Evolutionary conservation across 2,888 invertebrate species (phyloP).

Genomic region (Agrotis puta): DNA sequence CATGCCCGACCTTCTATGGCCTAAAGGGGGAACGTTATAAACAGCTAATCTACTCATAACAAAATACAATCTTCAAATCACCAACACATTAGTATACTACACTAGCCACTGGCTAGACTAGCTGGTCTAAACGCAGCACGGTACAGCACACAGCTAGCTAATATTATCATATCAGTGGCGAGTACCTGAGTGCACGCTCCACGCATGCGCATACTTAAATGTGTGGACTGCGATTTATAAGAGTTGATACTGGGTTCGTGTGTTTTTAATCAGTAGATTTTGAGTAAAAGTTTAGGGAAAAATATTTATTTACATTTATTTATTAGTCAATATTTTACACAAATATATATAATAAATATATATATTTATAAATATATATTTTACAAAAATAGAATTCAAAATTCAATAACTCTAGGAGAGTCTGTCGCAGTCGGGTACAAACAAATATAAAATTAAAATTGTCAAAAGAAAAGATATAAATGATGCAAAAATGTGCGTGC

Average conservation of each 20-base stretch:
- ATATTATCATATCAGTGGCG: constrained; percentile 85
- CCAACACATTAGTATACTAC: neutral
- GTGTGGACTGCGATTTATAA: constrained; percentile 69
- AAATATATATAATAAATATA: too few relatives aligned
- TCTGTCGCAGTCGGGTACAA: too few relatives aligned
- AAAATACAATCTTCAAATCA: neutral
- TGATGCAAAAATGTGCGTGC: too few relatives aligned
- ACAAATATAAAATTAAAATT: too few relatives aligned
- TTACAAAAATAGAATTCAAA: too few relatives aligned
- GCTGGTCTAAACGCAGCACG: constrained; percentile 64
- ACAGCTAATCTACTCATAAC: neutral
- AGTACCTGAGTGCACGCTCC: constrained; percentile 81
- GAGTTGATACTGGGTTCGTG: constrained; percentile 77
- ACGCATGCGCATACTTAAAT: constrained; percentile 85
- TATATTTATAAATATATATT: too few relatives aligned
- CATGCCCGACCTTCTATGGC: too few relatives aligned
- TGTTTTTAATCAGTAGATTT: neutral
- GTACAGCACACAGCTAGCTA: constrained; percentile 72
- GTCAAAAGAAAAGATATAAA: too few relatives aligned
- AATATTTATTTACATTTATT: too few relatives aligned
- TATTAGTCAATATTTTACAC: too few relatives aligned
- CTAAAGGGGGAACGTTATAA: neutral
- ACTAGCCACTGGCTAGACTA: constrained; percentile 47
- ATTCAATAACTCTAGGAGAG: too few relatives aligned
- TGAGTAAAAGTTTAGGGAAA: too few relatives aligned